Base-by-base conservation (phyloP, 2,113 vertebrate species). In the Himantopus leucocephalus region DNA sequence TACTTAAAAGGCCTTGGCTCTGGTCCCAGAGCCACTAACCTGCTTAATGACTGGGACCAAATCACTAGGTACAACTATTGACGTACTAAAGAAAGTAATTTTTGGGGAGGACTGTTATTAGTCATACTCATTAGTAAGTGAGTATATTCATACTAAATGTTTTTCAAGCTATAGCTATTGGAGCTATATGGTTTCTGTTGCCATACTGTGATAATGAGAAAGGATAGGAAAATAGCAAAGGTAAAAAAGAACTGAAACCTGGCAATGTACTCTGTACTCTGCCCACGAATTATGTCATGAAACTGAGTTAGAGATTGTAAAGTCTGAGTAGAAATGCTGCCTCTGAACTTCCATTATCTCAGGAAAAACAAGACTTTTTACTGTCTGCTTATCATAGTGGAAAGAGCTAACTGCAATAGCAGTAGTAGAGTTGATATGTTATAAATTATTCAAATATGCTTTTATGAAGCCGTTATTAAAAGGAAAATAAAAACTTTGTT, bases 391-490 rank as follows among this genome's bases (percentile, higher is more conserved):
- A 52, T 55, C 9, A 21, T 15, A 60, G 26, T 70, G 52, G 63
- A 76, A 79, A 76, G 39, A 89, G 30, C 56, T 62, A 30, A 66
- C 58, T 82, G 39, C 58, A 92, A 55, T 22, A 76, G 43, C 48
- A 60, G 27, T 56, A 71, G 41, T 56, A 74, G 37, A 82, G 30
- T 62, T 91, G 56, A 23, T 76, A 50, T 1, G 0, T 72, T 92
- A 87, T 78, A 88, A 96, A 94, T 92, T 60, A 73, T 95, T 94
- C 35, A 95, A 22, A 41, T 80, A 8, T 27, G 6, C 37, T 88
- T 95, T 91, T 47, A 70, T 92, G 27, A 76, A 88, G 18, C 8
- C 1, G 5, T 91, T 91, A 76, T 84, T 84, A 62, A 92, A 90
- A 80, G 2, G 20, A 58, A 27, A 92, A 41, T 20, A 45, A 64